phyloP scores from a whole-genome alignment of 2,113 vertebrate species.

The Nycticryphes semicollaris region DNA sequence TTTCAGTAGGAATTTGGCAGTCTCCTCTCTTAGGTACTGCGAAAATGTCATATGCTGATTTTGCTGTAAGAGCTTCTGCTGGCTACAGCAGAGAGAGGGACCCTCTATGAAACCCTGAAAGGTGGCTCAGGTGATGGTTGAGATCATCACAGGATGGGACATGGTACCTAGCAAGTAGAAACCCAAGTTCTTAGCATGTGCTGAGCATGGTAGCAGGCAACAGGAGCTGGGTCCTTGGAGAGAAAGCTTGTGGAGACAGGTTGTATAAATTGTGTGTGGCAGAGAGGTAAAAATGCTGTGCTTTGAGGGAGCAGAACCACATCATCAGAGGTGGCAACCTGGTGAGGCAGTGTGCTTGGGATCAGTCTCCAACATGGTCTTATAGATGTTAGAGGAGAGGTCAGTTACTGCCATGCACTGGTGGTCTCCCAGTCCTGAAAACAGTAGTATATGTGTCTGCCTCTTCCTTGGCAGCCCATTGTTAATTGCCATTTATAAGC shows the following conservation, averaged over 20 bases:
- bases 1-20: not conserved
- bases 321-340: not conserved
- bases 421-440: not conserved
- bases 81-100: rapidly evolving
- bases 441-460: not conserved
- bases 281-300: not conserved
- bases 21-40: not conserved
- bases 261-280: not conserved
- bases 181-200: not conserved
- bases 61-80: not conserved
- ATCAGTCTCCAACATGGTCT: rapidly evolving
- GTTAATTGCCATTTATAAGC: not conserved
- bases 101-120: not conserved
- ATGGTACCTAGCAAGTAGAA: not conserved
- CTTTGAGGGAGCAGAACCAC: not conserved
- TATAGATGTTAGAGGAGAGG: not conserved
- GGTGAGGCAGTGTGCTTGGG: not conserved
- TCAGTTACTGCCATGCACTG: rapidly evolving
- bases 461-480: not conserved
- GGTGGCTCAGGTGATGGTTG: not conserved
- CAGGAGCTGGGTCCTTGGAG: not conserved
- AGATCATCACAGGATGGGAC: not conserved
- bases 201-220: not conserved
- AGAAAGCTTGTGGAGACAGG: not conserved
- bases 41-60: not conserved